Base-by-base conservation (phyloP, 1,140 invertebrate species). In the Probaryconus sp. region DNA sequence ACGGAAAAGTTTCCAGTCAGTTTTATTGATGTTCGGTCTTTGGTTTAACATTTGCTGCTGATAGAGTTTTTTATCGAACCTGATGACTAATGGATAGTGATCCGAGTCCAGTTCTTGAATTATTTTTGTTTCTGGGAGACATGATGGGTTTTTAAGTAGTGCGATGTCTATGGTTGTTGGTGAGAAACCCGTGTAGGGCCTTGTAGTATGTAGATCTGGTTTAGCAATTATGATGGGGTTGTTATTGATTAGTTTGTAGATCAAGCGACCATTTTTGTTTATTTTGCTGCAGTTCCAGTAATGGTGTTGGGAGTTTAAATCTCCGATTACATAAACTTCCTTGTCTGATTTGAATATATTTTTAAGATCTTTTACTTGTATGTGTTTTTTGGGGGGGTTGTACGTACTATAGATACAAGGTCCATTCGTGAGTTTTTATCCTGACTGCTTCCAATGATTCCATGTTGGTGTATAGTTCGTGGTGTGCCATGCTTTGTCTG, bases 241-340 rank as follows among this genome's bases (percentile, higher is more conserved):
- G 9, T n/a, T 18, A 0, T 5, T n/a, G 1, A 7, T 43, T 35
- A 18, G 50, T 7, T 50, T 31, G 26, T 5, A 40, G 1, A 70
- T 5, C 20, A 4, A 55, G 26, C n/a, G 51, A 0, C 63, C 67
- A 45, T 60, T 75, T n/a, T 14, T 18, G 20, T 75, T 78, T 3
- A 6, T 20, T 5, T 5, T 53, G 20, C 17, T 9, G 26, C 72
- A 75, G 13, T 35, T 45, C 65, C 76, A 78, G 9, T 5, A 13
- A n/a, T 11, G 11, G 20, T 78, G 76, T 55, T 78, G 75, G 1
- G 65, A 43, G 13, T 75, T 71, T 3, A 68, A 37, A n/a, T 75
- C 71, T 1, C 71, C 71, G 13, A 75, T 13, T 0, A 40, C 16
- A 9, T 61, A 45, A 0, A 53, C 31, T 6, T 26, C 5, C 9